These are phyloP conservation scores for Anoplophora glabripennis DNA, from an alignment of 1,140 invertebrate genomes.

Conservation along the genomic window DNA sequence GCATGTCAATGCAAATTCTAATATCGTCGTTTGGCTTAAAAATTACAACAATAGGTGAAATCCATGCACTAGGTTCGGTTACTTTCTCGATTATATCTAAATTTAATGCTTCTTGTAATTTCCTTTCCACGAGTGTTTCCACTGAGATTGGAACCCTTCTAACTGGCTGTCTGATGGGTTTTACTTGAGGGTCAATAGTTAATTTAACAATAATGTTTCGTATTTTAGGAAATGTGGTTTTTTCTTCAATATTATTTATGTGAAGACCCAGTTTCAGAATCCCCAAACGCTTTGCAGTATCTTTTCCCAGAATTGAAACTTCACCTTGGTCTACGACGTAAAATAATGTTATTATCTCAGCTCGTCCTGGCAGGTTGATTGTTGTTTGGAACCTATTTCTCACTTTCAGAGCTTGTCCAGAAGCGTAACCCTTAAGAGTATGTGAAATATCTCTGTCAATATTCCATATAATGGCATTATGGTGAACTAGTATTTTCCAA, in stretches of 20 bases:
- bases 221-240: slow-evolving; percentile 10
- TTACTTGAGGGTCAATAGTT: slow-evolving; percentile 5
- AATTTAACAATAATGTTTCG: neutral
- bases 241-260: neutral
- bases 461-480: slow-evolving; percentile 13
- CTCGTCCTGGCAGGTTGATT: neutral
- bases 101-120: slow-evolving; percentile 2
- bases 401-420: neutral
- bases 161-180: slow-evolving; percentile 5
- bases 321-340: slow-evolving; percentile 19
- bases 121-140: slow-evolving; percentile 11
- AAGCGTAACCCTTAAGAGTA: slow-evolving; percentile 5
- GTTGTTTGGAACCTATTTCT: slow-evolving; percentile 10
- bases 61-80: slow-evolving; percentile 27
- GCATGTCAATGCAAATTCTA: slow-evolving; percentile 40
- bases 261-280: slow-evolving; percentile 11
- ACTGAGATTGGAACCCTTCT: slow-evolving; percentile 3
- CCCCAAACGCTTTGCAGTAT: slow-evolving; percentile 12
- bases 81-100: slow-evolving; percentile 31
- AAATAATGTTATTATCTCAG: slow-evolving; percentile 12
- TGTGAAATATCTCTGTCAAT: neutral
- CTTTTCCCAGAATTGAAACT: slow-evolving; percentile 21
- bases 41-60: slow-evolving; percentile 32
- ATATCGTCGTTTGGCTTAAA: slow-evolving; percentile 36
- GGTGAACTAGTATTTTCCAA: slow-evolving; percentile 13